Evolutionary conservation across 2,113 vertebrate genomes (phyloP).

Genomic region (Trichechus manatus): DNA sequence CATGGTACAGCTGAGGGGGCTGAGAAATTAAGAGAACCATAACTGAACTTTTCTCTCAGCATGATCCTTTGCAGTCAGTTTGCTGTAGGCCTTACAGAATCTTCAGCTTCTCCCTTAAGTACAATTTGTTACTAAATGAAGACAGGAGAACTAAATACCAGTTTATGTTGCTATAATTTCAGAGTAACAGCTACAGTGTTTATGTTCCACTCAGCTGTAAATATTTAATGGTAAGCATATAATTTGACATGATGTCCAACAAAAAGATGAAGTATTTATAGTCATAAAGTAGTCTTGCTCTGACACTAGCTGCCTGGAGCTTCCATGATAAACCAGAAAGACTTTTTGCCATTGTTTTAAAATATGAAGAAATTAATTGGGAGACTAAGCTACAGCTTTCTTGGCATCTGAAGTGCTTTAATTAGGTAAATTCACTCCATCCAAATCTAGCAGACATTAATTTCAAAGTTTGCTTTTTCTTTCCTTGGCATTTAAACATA

Average conservation of each 20-base stretch:
- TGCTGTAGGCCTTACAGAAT: not conserved
- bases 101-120: not conserved
- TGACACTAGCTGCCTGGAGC: not conserved
- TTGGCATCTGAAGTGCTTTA: not conserved
- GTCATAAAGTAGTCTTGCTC: not conserved
- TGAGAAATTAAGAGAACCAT: not conserved
- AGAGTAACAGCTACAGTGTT: not conserved
- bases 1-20: not conserved
- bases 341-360: not conserved
- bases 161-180: not conserved
- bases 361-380: not conserved
- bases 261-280: not conserved
- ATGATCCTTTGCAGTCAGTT: not conserved
- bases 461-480: constrained; percentile 60
- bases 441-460: not conserved
- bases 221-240: constrained; percentile 40
- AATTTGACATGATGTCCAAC: not conserved
- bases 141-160: not conserved
- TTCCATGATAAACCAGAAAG: constrained; percentile 4
- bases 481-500: constrained; percentile 11
- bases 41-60: not conserved
- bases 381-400: not conserved
- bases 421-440: not conserved
- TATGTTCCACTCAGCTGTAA: not conserved
- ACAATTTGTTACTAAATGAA: not conserved